These are phyloP conservation scores for Agrochola lychnidis DNA, from an alignment of 2,888 invertebrate genomes.

Conservation along the genomic window DNA sequence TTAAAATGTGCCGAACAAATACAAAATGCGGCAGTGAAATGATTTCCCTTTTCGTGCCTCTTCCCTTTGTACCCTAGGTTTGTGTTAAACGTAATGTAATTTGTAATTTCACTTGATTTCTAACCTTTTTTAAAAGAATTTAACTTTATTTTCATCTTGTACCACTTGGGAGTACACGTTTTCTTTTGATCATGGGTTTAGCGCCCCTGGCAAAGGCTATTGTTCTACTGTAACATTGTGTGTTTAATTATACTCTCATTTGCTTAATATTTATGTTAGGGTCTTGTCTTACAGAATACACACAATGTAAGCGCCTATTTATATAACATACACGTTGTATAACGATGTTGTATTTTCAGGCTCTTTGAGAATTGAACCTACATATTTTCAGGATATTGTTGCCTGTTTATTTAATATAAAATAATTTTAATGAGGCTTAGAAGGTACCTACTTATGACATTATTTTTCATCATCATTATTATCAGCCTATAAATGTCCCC, in stretches of 20 bases:
- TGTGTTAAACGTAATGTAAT: conserved; percentile 75
- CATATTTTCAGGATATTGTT: conserved; percentile 23
- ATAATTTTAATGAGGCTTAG: background rate
- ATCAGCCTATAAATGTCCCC: too few relatives aligned
- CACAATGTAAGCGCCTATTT: conserved; percentile 42
- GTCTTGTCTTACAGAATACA: conserved; percentile 62
- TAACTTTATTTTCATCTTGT: conserved; percentile 38
- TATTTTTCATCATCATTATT: too few relatives aligned
- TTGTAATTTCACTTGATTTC: conserved; percentile 78
- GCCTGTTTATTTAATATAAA: conserved; percentile 5
- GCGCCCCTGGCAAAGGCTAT: conserved; percentile 53
- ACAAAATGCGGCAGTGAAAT: conserved; percentile 73
- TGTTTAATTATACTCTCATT: conserved; percentile 62
- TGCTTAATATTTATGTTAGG: conserved; percentile 60
- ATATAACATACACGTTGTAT: conserved; percentile 46
- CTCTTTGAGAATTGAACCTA: conserved; percentile 43
- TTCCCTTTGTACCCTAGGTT: conserved; percentile 67
- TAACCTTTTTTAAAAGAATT: conserved; percentile 71
- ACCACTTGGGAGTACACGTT: conserved; percentile 51
- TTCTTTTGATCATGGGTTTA: conserved; percentile 60
- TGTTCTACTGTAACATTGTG: conserved; percentile 61
- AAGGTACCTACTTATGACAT: too few relatives aligned
- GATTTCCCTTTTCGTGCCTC: conserved; percentile 69
- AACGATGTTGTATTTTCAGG: conserved; percentile 41
- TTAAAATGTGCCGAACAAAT: conserved; percentile 73